phyloP scores from a whole-genome alignment of 2,797 vertebrate genomes.

The Natrix natrix region DNA sequence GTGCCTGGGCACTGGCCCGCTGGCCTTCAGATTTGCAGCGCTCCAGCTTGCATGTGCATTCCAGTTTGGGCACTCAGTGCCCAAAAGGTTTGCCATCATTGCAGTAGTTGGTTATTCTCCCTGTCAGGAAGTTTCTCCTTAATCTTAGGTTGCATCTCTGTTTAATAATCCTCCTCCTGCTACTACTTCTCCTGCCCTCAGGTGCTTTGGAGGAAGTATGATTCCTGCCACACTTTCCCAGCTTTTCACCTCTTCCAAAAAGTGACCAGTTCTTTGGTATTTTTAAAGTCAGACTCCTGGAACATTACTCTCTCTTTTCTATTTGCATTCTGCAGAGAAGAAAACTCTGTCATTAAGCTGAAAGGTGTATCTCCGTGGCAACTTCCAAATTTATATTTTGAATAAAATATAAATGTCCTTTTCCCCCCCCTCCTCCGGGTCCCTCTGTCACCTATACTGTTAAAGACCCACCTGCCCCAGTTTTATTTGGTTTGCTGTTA shows the following conservation, averaged over 20 bases:
- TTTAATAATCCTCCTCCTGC: no score
- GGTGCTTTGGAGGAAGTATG: no score
- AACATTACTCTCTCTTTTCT: background rate
- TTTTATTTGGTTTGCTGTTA: slow-evolving; percentile 41
- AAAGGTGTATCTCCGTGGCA: background rate
- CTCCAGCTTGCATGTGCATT: no score
- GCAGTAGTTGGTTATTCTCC: no score
- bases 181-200: no score
- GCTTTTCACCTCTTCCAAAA: background rate
- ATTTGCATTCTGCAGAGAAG: background rate
- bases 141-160: no score
- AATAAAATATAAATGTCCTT: background rate
- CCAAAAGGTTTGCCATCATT: no score
- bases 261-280: background rate
- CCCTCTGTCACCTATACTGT: background rate
- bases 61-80: no score
- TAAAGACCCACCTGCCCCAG: background rate
- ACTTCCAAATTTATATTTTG: background rate
- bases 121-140: no score
- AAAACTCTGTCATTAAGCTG: background rate
- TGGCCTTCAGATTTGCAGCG: no score
- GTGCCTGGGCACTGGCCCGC: no score
- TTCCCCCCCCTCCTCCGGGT: background rate
- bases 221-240: no score
- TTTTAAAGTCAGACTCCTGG: background rate